A percentile compares a stretch with the other conserved stretches of the same genome.
These are phyloP conservation scores for Vidua chalybeata DNA, from an alignment of 2,113 vertebrate genomes.

Conservation along the genomic window DNA sequence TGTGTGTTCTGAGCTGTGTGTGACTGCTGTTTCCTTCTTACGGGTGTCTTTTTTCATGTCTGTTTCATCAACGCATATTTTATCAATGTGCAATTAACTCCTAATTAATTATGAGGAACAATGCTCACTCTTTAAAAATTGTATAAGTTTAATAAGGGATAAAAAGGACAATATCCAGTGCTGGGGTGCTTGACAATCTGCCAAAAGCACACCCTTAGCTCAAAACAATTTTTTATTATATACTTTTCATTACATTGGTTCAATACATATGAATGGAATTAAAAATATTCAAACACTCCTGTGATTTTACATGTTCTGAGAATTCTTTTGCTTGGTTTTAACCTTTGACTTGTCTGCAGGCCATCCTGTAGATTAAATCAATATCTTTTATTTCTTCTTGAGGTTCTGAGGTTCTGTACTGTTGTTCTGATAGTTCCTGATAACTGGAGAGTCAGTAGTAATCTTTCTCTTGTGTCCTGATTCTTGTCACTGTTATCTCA, in stretches of 20 bases:
- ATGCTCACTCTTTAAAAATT: not conserved
- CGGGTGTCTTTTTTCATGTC: no score
- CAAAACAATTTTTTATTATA: no score
- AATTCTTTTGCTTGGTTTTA: not conserved
- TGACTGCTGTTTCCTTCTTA: not conserved
- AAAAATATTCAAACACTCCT: not conserved
- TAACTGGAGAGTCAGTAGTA: not conserved
- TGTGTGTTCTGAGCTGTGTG: rapidly evolving
- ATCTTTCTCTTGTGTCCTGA: not conserved
- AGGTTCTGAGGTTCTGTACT: not conserved
- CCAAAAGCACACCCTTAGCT: not conserved
- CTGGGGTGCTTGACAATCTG: not conserved
- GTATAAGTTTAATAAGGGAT: not conserved
- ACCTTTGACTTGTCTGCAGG: not conserved
- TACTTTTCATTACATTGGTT: not conserved
- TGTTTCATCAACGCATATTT: not conserved
- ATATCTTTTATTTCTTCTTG: not conserved
- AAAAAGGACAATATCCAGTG: not conserved
- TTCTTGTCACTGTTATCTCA: not conserved
- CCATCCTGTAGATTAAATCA: not conserved
- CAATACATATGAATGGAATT: no score
- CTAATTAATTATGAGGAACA: not conserved
- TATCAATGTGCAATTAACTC: not conserved
- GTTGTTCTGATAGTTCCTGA: not conserved
- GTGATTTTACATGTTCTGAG: not conserved